phyloP scores from a whole-genome alignment of 2,888 invertebrate species.

The Calameuta filiformis region DNA sequence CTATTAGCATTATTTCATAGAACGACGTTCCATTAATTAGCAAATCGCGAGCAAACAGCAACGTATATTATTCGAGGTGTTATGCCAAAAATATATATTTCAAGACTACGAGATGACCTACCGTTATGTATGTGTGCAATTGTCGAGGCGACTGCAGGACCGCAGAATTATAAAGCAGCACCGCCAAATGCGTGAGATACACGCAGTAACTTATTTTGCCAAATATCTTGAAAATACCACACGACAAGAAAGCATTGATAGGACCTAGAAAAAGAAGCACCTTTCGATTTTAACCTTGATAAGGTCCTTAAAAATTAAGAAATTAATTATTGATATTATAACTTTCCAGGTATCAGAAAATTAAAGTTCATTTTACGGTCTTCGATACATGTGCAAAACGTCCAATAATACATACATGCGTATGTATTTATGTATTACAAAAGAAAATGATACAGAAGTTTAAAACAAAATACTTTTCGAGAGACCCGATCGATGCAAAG shows the following conservation, averaged over 20 bases:
- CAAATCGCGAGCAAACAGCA: background rate
- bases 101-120: background rate
- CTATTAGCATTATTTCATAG: no score
- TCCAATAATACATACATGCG: background rate
- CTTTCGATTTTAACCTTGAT: no score
- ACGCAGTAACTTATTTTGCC: constrained; percentile 58
- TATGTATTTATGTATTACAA: background rate
- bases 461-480: no score
- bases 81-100: background rate
- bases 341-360: background rate
- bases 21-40: no score
- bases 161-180: constrained; percentile 52
- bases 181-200: constrained; percentile 56
- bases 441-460: background rate
- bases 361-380: background rate
- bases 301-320: no score
- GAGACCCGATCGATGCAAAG: background rate
- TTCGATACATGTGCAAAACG: background rate
- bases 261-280: constrained; percentile 1
- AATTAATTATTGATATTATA: background rate
- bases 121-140: constrained; percentile 16
- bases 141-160: constrained; percentile 47
- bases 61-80: background rate
- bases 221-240: constrained; percentile 40
- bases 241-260: constrained; percentile 14